These are phyloP conservation scores for Drosophila erecta DNA, from an alignment of 1,140 invertebrate species.

Conservation along the genomic window DNA sequence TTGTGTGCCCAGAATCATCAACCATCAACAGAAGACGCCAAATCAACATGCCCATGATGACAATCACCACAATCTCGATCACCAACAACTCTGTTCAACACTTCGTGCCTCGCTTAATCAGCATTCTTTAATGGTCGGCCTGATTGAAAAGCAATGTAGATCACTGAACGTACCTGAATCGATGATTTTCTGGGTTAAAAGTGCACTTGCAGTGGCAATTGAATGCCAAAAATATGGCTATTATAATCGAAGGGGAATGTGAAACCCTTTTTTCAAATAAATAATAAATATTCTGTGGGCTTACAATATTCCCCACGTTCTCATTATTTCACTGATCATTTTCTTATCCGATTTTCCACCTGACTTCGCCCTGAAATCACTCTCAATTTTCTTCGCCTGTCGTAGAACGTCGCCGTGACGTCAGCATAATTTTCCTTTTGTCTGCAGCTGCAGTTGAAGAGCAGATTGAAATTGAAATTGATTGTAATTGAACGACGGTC, in stretches of 20 bases:
- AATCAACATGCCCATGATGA: background rate
- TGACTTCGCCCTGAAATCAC: constrained; percentile 20
- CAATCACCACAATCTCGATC: background rate
- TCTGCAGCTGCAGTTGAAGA: constrained; percentile 14
- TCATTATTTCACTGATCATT: background rate
- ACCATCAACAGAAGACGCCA: background rate
- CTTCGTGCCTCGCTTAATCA: background rate
- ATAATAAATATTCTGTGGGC: too few species aligned
- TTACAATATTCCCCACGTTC: background rate
- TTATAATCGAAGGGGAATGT: too few species aligned
- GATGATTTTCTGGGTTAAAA: too few species aligned
- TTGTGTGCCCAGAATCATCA: constrained; percentile 43
- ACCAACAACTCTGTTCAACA: background rate
- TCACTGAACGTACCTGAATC: too few species aligned
- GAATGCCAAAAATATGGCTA: too few species aligned
- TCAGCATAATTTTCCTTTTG: constrained; percentile 26
- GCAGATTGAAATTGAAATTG: constrained; percentile 26
- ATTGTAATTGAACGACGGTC: constrained; percentile 23
- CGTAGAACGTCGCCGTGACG: constrained; percentile 42
- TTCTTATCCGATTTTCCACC: constrained; percentile 8
- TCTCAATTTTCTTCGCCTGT: constrained; percentile 33
- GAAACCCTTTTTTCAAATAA: too few species aligned
- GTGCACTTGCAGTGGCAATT: too few species aligned
- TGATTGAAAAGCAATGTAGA: background rate
- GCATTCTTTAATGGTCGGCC: background rate